Evolutionary conservation across 1,140 invertebrate species (phyloP).

Genomic region (Papilio glaucus): DNA sequence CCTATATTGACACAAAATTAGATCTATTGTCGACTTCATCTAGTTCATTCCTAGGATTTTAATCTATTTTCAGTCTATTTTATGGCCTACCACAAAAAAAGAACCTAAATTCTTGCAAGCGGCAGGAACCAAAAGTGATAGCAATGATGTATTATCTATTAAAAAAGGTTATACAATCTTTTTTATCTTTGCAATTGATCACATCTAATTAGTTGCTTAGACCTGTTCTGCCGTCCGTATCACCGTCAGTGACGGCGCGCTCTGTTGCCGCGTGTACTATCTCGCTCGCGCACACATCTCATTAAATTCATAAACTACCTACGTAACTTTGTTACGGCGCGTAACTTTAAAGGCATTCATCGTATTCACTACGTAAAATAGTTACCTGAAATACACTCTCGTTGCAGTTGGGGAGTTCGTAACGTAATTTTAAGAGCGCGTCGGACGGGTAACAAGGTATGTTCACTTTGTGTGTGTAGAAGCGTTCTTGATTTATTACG

Average conservation of each 20-base stretch:
- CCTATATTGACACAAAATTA: too few species aligned
- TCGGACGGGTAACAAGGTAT: not conserved
- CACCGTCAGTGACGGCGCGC: not conserved
- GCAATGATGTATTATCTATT: too few species aligned
- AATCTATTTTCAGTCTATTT: too few species aligned
- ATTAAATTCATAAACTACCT: slow-evolving; percentile 38
- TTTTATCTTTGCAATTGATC: too few species aligned
- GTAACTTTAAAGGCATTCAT: slow-evolving; percentile 37
- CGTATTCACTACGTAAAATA: slow-evolving; percentile 36
- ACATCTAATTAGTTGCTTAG: not conserved
- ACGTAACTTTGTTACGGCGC: slow-evolving; percentile 28
- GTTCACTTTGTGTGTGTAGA: not conserved
- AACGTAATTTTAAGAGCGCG: slow-evolving; percentile 30
- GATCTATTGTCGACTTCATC: too few species aligned
- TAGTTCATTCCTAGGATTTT: too few species aligned
- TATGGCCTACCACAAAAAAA: too few species aligned
- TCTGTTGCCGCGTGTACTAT: not conserved
- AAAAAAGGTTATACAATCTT: too few species aligned
- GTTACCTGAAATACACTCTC: slow-evolving; percentile 36
- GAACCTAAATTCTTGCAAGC: too few species aligned
- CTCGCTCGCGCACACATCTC: slow-evolving; percentile 24
- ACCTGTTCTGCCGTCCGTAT: not conserved
- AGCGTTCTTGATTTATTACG: slow-evolving; percentile 26
- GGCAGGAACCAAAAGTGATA: too few species aligned
- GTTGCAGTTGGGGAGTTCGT: slow-evolving; percentile 4